Conservation (phyloP, 2,113 vertebrate genomes). For the Semnornis frantzii region DNA sequence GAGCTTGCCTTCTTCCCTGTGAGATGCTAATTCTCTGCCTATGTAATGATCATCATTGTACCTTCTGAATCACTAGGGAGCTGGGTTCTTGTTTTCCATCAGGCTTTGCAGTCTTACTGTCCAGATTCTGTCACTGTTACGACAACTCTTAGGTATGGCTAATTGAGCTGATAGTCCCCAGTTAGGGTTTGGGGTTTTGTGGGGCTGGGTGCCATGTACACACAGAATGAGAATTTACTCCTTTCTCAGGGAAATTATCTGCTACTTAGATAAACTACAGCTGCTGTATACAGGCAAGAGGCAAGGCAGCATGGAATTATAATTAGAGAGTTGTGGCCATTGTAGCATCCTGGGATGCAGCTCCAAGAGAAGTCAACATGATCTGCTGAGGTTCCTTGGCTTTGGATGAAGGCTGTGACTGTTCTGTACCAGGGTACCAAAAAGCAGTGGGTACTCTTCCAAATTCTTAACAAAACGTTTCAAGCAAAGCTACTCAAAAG, state of each 20-base stretch:
- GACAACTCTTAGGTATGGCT: neutral
- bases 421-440: neutral
- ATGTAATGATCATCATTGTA: neutral
- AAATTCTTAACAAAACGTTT: neutral
- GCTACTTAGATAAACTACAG: neutral
- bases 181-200: neutral
- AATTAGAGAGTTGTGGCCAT: neutral
- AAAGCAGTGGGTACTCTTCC: neutral
- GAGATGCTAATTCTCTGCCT: neutral
- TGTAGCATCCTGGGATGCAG: neutral
- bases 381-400: neutral
- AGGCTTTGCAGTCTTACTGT: neutral
- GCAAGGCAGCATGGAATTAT: neutral
- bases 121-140: neutral
- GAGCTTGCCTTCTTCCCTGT: neutral
- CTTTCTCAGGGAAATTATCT: neutral
- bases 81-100: neutral
- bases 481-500: neutral
- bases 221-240: neutral
- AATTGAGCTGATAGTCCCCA: neutral
- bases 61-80: neutral
- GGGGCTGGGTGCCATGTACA: neutral
- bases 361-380: neutral
- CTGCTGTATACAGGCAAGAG: neutral
- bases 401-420: neutral